A percentile compares a stretch with the other conserved stretches of the same genome.
phyloP scores from a whole-genome alignment of 2,113 vertebrate species.

The Chiloscyllium plagiosum region DNA sequence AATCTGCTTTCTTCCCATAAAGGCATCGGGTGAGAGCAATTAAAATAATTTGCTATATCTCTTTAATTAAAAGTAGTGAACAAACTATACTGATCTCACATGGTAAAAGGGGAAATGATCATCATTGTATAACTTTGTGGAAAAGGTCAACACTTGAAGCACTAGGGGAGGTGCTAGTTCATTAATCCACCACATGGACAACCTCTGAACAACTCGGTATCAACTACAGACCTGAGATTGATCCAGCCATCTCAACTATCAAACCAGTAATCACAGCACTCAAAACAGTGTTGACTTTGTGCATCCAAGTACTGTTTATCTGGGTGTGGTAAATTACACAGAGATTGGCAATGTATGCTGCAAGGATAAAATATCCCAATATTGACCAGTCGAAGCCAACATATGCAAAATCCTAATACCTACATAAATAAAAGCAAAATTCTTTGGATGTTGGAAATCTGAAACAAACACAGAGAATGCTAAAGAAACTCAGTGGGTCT shows the following conservation, averaged over 20 bases:
- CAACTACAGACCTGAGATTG: neutral
- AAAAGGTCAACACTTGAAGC: neutral
- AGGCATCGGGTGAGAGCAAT: neutral
- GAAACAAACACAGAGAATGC: too few relatives aligned
- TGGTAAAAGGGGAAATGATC: neutral
- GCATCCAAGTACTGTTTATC: neutral
- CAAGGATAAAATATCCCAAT: neutral
- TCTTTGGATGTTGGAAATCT: too few relatives aligned
- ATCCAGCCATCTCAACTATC: neutral
- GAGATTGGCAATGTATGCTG: neutral
- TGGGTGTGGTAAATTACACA: neutral
- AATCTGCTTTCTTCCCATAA: neutral
- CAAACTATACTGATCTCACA: neutral
- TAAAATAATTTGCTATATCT: slow-evolving; percentile 18
- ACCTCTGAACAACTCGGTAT: neutral
- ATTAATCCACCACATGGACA: neutral
- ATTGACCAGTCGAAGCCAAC: neutral
- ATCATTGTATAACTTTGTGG: neutral
- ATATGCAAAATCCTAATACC: neutral
- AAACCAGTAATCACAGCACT: neutral
- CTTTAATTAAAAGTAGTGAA: neutral
- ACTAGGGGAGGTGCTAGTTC: neutral
- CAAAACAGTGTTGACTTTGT: neutral
- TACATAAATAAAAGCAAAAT: too few relatives aligned
- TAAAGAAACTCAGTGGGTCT: too few relatives aligned